Conservation (phyloP, 1,140 invertebrate genomes). For the Notospermus geniculatus region DNA sequence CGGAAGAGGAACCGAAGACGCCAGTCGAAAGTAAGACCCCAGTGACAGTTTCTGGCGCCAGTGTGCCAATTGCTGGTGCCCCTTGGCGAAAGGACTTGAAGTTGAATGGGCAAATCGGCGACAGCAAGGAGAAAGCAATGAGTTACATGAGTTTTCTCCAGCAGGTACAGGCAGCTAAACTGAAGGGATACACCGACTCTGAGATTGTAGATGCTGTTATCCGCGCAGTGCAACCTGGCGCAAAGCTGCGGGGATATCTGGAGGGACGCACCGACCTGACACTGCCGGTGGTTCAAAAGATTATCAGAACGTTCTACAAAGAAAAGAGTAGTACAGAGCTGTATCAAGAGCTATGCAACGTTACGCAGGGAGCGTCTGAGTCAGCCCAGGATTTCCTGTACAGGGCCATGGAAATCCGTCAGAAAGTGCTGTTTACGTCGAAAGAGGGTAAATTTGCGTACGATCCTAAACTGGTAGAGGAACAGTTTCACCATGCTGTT, state of each 20-base stretch:
- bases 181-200: conserved; percentile 11
- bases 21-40: no score
- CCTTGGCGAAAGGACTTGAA: conserved; percentile 11
- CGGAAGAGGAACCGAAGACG: no score
- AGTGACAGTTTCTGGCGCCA: no score
- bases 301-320: conserved; percentile 16
- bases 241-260: conserved; percentile 13
- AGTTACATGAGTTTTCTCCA: conserved; percentile 7
- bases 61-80: no score
- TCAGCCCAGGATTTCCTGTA: background rate
- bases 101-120: conserved; percentile 16
- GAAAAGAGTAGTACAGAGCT: conserved; percentile 18
- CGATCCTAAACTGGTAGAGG: background rate
- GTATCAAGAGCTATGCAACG: conserved; percentile 14
- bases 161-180: conserved; percentile 13
- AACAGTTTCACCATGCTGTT: no score
- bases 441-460: conserved; percentile 12
- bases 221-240: conserved; percentile 1
- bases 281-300: conserved; percentile 2
- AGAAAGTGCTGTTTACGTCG: conserved; percentile 15
- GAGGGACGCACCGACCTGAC: conserved; percentile 15
- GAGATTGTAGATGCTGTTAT: conserved; percentile 14
- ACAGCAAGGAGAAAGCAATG: conserved; percentile 4
- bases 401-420: conserved; percentile 7
- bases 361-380: conserved; percentile 8